Evolutionary conservation across 2,888 invertebrate genomes (phyloP).

Genomic region (Alcis repandata): DNA sequence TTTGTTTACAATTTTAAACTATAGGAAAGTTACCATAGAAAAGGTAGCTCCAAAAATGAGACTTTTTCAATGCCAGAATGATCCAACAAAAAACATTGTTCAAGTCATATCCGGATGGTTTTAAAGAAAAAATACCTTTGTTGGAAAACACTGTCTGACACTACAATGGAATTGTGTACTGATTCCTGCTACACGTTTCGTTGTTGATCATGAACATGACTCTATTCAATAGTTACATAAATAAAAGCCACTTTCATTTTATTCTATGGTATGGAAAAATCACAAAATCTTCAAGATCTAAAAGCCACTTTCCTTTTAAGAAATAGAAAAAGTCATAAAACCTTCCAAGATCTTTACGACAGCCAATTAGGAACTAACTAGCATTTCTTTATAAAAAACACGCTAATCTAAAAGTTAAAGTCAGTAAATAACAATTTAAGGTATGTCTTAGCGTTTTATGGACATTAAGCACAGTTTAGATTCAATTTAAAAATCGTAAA

Average conservation of each 20-base stretch:
- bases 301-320: too few species aligned
- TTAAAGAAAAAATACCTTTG: constrained; percentile 13
- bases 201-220: constrained; percentile 23
- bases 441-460: too few species aligned
- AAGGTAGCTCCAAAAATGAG: not conserved
- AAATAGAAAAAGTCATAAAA: too few species aligned
- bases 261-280: not conserved
- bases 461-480: too few species aligned
- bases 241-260: not conserved
- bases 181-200: not conserved
- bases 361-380: not conserved
- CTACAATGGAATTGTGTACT: constrained; percentile 25
- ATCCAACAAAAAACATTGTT: constrained; percentile 9
- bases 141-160: constrained; percentile 25
- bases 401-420: not conserved
- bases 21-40: not conserved
- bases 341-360: too few species aligned
- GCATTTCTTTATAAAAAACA: not conserved
- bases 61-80: constrained; percentile 8
- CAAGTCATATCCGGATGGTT: constrained; percentile 29
- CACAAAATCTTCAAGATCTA: too few species aligned
- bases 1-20: not conserved
- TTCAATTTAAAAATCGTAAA: too few species aligned
- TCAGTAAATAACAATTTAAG: too few species aligned
- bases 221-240: not conserved